Evolutionary conservation across 2,797 vertebrate genomes (phyloP).

Genomic region (Rallus crepitans): DNA sequence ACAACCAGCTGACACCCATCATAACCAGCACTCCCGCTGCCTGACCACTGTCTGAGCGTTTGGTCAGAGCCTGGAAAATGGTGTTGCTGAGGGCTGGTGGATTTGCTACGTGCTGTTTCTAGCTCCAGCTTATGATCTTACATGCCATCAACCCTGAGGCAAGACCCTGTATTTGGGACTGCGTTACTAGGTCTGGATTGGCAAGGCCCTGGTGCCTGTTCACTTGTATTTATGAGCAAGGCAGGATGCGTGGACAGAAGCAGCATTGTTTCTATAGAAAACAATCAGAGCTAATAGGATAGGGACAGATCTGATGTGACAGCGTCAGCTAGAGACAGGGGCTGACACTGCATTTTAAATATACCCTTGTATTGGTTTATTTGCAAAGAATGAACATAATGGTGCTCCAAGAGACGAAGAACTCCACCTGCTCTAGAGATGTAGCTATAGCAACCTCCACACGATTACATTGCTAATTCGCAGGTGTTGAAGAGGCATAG

Average conservation of each 20-base stretch:
- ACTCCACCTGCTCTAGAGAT: conserved; percentile 61
- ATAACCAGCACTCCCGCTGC: not conserved
- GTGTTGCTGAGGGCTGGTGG: not conserved
- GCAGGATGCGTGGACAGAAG: not conserved
- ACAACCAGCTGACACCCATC: not conserved
- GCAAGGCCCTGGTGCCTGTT: not conserved
- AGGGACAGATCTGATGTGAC: not conserved
- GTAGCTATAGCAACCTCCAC: conserved; percentile 74
- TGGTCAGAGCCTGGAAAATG: not conserved
- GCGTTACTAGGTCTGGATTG: not conserved
- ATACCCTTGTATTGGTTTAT: not conserved
- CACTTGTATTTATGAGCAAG: not conserved
- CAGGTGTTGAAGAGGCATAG: conserved; percentile 73
- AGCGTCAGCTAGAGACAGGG: not conserved
- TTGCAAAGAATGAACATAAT: conserved; percentile 55
- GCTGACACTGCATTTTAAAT: not conserved
- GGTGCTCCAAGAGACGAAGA: conserved; percentile 32
- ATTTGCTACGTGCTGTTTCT: not conserved
- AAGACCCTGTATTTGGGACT: not conserved
- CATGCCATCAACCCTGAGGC: not conserved
- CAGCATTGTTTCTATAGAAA: not conserved
- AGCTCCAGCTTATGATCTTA: not conserved
- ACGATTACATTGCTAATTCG: conserved; percentile 61
- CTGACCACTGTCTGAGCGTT: not conserved
- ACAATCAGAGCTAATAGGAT: not conserved